Conservation (phyloP, 2,797 vertebrate species). For the Cyclopterus lumpus region DNA sequence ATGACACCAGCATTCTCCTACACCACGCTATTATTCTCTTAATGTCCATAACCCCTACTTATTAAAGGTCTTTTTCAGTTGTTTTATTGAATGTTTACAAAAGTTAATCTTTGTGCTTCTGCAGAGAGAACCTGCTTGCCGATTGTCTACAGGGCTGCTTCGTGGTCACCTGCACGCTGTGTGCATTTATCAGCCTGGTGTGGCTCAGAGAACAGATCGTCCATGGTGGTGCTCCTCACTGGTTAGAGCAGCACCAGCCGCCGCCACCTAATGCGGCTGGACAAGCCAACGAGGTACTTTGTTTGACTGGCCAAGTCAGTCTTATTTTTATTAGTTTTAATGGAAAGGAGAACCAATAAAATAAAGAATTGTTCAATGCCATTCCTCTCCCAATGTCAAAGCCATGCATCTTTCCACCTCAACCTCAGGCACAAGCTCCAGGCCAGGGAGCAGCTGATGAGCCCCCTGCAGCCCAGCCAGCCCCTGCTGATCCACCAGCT, state of each 20-base stretch:
- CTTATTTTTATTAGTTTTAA: neutral
- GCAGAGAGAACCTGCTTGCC: constrained; percentile 96
- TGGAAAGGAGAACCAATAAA: neutral
- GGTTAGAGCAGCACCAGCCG: constrained; percentile 95
- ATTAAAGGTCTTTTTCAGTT: neutral
- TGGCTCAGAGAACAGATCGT: constrained; percentile 99
- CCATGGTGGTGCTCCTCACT: constrained; percentile 96
- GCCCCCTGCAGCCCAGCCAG: constrained; percentile 84
- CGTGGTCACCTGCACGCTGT: constrained; percentile 97
- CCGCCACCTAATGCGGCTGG: constrained; percentile 90
- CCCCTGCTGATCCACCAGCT: constrained; percentile 88
- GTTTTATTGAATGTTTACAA: neutral
- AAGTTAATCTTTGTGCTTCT: constrained; percentile 8
- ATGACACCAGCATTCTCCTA: neutral
- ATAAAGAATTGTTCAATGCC: neutral
- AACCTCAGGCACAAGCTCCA: constrained; percentile 86
- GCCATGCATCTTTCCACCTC: neutral
- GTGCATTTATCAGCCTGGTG: constrained; percentile 98
- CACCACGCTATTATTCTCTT: neutral
- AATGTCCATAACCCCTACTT: neutral
- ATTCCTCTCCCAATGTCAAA: neutral
- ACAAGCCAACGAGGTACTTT: constrained; percentile 91
- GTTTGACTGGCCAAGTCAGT: neutral
- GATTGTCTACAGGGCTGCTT: constrained; percentile 99
- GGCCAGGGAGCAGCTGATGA: constrained; percentile 89